Evolutionary conservation across 1,140 invertebrate species (phyloP).

Genomic region (Microplitis mediator): DNA sequence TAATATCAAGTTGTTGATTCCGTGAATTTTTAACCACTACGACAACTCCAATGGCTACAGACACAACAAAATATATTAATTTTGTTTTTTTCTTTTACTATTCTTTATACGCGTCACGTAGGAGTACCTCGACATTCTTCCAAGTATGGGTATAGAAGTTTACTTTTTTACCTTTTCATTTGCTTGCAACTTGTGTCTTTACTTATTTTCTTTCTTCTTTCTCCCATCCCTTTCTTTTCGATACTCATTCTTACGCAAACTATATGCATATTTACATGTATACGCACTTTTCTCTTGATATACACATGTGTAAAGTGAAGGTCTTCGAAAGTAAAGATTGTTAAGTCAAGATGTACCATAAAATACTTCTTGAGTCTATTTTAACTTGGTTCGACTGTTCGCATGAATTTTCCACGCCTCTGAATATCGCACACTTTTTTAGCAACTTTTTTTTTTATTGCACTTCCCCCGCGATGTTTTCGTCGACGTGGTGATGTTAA

Average conservation of each 20-base stretch:
- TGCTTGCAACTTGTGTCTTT: background rate
- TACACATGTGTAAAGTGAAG: background rate
- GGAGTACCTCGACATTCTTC: constrained; percentile 28
- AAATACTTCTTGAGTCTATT: constrained; percentile 18
- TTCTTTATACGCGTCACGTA: constrained; percentile 21
- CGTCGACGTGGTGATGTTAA: constrained; percentile 11
- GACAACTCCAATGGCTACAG: background rate
- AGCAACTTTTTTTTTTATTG: constrained; percentile 12
- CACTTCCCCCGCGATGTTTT: constrained; percentile 1
- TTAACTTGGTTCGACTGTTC: constrained; percentile 12
- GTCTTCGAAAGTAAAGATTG: background rate
- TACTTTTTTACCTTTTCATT: background rate
- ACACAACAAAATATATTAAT: background rate
- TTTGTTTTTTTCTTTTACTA: background rate
- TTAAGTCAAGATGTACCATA: background rate
- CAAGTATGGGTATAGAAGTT: constrained; percentile 16
- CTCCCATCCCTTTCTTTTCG: background rate
- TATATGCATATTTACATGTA: background rate
- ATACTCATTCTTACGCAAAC: background rate
- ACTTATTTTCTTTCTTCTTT: background rate
- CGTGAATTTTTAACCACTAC: background rate
- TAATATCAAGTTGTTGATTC: constrained; percentile 1
- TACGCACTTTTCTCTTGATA: background rate
- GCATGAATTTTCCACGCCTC: constrained; percentile 21
- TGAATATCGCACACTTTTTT: background rate